Base-by-base conservation (phyloP, 2,797 vertebrate genomes). In the Eulemur rubriventer region DNA sequence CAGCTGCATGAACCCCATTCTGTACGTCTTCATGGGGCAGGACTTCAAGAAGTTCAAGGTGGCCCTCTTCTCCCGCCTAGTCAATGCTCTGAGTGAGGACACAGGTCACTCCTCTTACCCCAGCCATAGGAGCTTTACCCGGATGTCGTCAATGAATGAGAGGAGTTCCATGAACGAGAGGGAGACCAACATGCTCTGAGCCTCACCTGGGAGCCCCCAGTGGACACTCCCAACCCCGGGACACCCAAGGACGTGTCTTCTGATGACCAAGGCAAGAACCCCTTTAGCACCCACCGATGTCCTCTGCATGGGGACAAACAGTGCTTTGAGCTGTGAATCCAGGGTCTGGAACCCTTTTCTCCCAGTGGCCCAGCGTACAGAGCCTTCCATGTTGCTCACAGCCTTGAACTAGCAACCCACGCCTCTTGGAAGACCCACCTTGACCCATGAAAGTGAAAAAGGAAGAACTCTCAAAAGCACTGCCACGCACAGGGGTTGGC, bases 1-100 rank as follows among this genome's bases (percentile, higher is more conserved):
- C 98, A 99, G 99, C 98, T 99, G 99, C 97, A 98, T 99, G 97
- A 99, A 99, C 97, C 99, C 99, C 0, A 98, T 99, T 46, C 97
- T 99, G 52, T 99, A 99, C 0, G 99, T 99, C 61, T 99, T 99
- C 97, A 98, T 99, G 98, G 99, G 99, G 9, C 99, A 99, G 65
- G 99, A 99, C 98, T 99, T 99, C 95, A 99, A 99, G 97, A 99
- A 99, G 95, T 99, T 99, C 85, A 99, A 98, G 98, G 98, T 98
- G 90, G 98, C 99, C 17, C 43, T 99, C 82, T 97, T 99, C 7
- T 99, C 99, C 65, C 99, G 99, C 94, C 98, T 99, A 97, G 99
- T 99, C 96, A 99, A 99, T 0, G 99, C 99, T 0, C 99, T 99
- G 97, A 99, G 98, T 0, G 99, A 99, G 28, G 99, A 99, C 30